Base-by-base conservation (phyloP, 2,888 invertebrate species). In the Eristalis pertinax region DNA sequence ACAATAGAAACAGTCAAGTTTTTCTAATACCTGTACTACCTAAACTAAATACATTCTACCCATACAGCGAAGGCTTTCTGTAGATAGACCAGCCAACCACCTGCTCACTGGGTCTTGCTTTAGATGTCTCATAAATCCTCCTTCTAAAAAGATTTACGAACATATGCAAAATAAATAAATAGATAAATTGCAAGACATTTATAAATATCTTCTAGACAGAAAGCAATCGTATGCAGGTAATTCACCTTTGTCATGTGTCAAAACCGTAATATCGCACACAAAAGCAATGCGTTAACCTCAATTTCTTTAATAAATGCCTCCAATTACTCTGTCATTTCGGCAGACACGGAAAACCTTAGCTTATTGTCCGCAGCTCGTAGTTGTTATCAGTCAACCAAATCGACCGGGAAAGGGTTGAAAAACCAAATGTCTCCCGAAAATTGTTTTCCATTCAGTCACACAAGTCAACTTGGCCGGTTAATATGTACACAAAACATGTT, bases 251-350 rank as follows among this genome's bases (percentile, higher is more conserved):
- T 50, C 50, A 50, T 50, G 50, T 50, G 50, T 50, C 50, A 50
- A 19, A 50, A 50, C 8, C 8, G 50, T 50, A 50, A 60, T 8
- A 60, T 13, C 10, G 24, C 26, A 13, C 26, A 60, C 4, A 24
- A 60, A 24, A 65, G 65, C 41, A 62, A 43, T 41, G n/a, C 58
- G 50, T 38, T 65, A 35, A 56, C 64, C 58, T n/a, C 60, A 67
- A 79, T 79, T 11, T 8, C n/a, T 41, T 19, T 26, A 75, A 63
- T 72, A 84, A 76, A 68, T 15, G 58, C 68, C 1, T 68, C 38
- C 56, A 81, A 85, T 76, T 81, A 85, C 68, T 72, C 72, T 76
- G 72, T 68, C 32, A 76, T 72, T 29, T 56, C 19, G 11, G 13
- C 58, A 22, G 29, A 41, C 70, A 77, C 56, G 64, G 19, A 62